These are phyloP conservation scores for Lordiphosa mommai DNA, from an alignment of 1,140 invertebrate genomes.

Conservation along the genomic window DNA sequence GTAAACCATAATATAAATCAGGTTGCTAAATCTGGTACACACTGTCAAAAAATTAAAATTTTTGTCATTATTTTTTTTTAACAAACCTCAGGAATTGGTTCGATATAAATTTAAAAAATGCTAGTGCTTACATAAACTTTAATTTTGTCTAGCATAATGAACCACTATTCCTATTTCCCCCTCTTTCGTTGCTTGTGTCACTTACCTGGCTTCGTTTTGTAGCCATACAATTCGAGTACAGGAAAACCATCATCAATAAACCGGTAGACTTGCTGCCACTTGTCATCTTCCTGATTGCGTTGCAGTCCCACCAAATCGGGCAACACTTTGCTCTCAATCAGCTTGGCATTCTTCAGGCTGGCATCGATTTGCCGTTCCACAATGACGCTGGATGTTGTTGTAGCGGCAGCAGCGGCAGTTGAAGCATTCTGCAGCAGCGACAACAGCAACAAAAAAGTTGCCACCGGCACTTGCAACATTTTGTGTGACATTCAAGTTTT, in stretches of 20 bases:
- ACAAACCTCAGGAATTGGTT: no score
- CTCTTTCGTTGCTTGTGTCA: slow-evolving; percentile 3
- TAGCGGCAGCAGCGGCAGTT: slow-evolving; percentile 21
- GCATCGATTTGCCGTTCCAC: slow-evolving; percentile 59
- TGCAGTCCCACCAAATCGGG: slow-evolving; percentile 61
- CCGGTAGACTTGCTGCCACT: slow-evolving; percentile 72
- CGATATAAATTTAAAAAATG: no score
- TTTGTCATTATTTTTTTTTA: no score
- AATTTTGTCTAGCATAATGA: no score
- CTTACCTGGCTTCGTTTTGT: slow-evolving; percentile 69
- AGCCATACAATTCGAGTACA: slow-evolving; percentile 72
- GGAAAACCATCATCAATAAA: slow-evolving; percentile 77
- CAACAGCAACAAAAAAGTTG: slow-evolving; percentile 53
- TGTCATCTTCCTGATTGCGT: slow-evolving; percentile 68
- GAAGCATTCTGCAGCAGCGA: slow-evolving; percentile 27
- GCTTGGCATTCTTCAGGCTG: slow-evolving; percentile 69
- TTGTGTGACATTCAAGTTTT: slow-evolving; percentile 64
- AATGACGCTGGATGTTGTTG: slow-evolving; percentile 32
- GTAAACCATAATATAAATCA: no score
- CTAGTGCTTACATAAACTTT: no score
- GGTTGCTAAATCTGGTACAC: no score
- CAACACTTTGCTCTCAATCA: slow-evolving; percentile 75
- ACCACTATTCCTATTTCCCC: no score
- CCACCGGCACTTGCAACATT: slow-evolving; percentile 72
- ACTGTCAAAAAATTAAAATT: no score